These are phyloP conservation scores for Dinomys branickii DNA, from an alignment of 2,113 vertebrate species.

Conservation along the genomic window DNA sequence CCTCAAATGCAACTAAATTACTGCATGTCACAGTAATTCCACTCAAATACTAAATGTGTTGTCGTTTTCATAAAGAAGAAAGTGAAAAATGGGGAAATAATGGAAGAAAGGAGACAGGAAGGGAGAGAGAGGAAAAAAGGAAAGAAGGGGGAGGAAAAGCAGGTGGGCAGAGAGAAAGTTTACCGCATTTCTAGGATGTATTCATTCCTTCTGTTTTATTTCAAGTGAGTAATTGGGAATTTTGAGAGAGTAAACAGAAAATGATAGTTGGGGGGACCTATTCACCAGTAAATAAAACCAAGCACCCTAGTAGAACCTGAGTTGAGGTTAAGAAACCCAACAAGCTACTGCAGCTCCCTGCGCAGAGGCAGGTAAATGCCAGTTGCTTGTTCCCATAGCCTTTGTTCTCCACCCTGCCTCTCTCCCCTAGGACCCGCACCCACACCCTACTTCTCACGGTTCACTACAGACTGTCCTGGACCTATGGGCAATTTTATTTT, in stretches of 20 bases:
- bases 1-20: background rate
- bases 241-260: background rate
- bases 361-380: background rate
- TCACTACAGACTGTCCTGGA: background rate
- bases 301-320: background rate
- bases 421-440: background rate
- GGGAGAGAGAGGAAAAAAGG: accelerated
- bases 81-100: background rate
- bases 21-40: background rate
- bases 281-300: background rate
- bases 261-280: background rate
- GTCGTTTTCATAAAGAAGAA: background rate
- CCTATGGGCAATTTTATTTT: background rate
- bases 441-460: background rate
- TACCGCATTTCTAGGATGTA: background rate
- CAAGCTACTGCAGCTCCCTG: background rate
- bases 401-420: background rate
- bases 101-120: accelerated
- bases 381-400: background rate
- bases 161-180: accelerated
- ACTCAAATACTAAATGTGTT: conserved; percentile 20
- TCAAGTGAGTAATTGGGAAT: background rate
- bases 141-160: background rate
- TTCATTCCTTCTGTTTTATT: background rate
- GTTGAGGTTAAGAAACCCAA: background rate